Conservation (phyloP, 2,888 invertebrate species). For the Lycia hirtaria region DNA sequence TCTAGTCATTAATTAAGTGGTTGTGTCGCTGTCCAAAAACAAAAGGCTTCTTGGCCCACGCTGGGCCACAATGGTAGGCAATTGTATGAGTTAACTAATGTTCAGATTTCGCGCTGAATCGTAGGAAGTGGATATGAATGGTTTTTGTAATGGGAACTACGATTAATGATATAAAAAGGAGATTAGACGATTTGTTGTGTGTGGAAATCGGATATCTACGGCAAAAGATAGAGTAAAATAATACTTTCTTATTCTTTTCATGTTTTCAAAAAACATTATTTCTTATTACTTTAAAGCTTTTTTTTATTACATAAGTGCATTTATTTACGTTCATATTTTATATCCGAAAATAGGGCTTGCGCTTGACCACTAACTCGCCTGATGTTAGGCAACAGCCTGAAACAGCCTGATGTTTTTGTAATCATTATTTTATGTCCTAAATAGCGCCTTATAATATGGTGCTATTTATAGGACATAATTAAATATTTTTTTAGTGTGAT, state of each 20-base stretch:
- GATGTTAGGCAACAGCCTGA: too few relatives aligned
- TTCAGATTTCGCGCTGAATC: constrained; percentile 13
- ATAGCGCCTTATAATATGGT: too few relatives aligned
- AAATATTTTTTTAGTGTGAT: too few relatives aligned
- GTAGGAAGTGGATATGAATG: constrained; percentile 10
- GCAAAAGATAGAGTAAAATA: not conserved
- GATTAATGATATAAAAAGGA: not conserved
- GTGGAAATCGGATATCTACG: not conserved
- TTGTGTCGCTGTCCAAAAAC: constrained; percentile 38
- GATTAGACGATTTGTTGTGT: constrained; percentile 3
- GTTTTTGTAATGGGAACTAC: constrained; percentile 10
- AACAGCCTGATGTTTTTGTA: too few relatives aligned
- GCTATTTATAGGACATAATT: too few relatives aligned
- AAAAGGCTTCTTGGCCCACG: constrained; percentile 24
- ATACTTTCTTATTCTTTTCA: not conserved
- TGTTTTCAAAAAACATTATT: too few relatives aligned
- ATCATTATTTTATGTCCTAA: too few relatives aligned
- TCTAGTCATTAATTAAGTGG: constrained; percentile 37
- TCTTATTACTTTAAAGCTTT: too few relatives aligned
- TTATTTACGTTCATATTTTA: too few relatives aligned
- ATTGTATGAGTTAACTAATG: constrained; percentile 22
- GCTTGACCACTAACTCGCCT: too few relatives aligned
- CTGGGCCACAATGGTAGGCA: constrained; percentile 24
- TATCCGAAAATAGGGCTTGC: too few relatives aligned
- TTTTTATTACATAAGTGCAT: too few relatives aligned